These are phyloP conservation scores for Chaetophractus vellerosus DNA, from an alignment of 2,797 vertebrate species.

Conservation along the genomic window DNA sequence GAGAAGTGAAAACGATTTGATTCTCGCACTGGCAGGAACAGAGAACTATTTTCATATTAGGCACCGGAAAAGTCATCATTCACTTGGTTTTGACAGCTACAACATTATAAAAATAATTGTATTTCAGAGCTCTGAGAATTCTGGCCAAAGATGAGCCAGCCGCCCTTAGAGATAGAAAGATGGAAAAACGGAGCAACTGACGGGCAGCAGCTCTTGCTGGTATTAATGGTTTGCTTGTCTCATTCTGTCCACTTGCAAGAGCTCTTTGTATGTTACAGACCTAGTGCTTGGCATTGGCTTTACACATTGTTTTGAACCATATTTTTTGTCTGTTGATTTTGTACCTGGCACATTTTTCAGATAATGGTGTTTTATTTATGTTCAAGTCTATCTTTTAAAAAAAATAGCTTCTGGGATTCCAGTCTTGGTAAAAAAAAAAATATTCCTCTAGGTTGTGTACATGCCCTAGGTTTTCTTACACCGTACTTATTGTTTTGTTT, in stretches of 20 bases:
- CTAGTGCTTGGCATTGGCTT: not conserved
- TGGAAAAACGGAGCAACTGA: not conserved
- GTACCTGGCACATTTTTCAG: not conserved
- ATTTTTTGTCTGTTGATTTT: conserved; percentile 63
- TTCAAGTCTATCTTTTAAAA: not conserved
- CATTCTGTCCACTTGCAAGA: not conserved
- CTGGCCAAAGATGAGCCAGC: conserved; percentile 33
- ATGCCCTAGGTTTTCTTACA: not conserved
- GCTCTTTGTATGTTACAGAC: not conserved
- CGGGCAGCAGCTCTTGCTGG: not conserved
- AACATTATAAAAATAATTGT: not conserved
- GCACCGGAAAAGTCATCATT: conserved; percentile 32
- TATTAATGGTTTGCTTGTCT: not conserved
- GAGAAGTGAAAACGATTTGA: conserved; percentile 78
- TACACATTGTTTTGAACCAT: not conserved
- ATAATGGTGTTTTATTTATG: conserved; percentile 4
- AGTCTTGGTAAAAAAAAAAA: not conserved
- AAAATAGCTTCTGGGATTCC: not conserved
- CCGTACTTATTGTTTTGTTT: not conserved
- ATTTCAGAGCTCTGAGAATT: conserved; percentile 49
- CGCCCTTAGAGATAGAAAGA: not conserved
- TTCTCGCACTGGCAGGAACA: conserved; percentile 60
- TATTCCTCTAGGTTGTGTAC: not conserved
- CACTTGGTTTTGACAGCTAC: conserved; percentile 12
- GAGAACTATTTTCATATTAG: conserved; percentile 68